These are phyloP conservation scores for Esperia sulphurella DNA, from an alignment of 2,888 invertebrate genomes.

Conservation along the genomic window DNA sequence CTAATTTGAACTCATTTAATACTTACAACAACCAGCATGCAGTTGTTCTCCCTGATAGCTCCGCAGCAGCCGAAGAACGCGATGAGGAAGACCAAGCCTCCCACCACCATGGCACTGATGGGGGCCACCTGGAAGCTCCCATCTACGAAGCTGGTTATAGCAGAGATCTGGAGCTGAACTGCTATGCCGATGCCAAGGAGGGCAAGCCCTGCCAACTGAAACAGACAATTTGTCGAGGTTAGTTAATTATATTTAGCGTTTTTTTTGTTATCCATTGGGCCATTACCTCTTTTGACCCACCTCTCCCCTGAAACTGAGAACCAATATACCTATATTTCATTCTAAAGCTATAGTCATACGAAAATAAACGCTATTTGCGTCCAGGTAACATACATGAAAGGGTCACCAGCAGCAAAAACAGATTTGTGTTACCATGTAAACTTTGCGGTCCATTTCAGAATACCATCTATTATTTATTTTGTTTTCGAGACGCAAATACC, in stretches of 20 bases:
- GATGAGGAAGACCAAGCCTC: slow-evolving; percentile 83
- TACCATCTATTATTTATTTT: too few species aligned
- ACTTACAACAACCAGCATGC: slow-evolving; percentile 87
- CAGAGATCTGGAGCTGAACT: slow-evolving; percentile 70
- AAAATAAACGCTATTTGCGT: too few species aligned
- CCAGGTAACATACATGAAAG: too few species aligned
- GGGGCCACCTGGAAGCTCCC: slow-evolving; percentile 67
- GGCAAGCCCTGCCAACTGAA: slow-evolving; percentile 82
- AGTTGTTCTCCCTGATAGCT: slow-evolving; percentile 88
- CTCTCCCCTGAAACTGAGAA: too few species aligned
- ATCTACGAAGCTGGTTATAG: slow-evolving; percentile 45
- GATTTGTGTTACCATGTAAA: too few species aligned
- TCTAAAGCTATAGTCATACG: too few species aligned
- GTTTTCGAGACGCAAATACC: too few species aligned
- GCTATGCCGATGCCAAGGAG: slow-evolving; percentile 81
- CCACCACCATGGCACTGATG: slow-evolving; percentile 79
- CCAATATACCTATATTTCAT: too few species aligned
- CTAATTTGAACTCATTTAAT: neutral
- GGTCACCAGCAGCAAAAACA: too few species aligned
- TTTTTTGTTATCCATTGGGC: too few species aligned
- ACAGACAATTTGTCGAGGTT: slow-evolving; percentile 1
- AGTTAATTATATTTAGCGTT: neutral
- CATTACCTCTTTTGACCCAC: too few species aligned
- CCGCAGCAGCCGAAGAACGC: slow-evolving; percentile 93
- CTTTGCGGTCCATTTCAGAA: too few species aligned